A percentile compares a stretch with the other conserved stretches of the same genome.
phyloP scores from a whole-genome alignment of 2,113 vertebrate species.

The Orycteropus afer region DNA sequence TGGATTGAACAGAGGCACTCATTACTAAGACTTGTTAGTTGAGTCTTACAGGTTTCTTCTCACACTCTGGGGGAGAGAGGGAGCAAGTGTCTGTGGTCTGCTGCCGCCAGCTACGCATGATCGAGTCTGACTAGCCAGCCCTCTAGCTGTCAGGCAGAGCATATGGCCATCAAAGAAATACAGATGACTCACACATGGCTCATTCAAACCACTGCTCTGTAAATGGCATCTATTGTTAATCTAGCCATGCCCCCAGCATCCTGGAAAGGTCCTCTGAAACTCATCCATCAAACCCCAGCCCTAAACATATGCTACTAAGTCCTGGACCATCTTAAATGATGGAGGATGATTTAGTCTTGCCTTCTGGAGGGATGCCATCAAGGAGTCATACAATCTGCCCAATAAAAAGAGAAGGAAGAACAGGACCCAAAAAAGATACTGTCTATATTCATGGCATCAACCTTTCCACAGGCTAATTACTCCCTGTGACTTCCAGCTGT shows the following conservation, averaged over 20 bases:
- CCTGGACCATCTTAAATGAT: not conserved
- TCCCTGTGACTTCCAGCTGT: not conserved
- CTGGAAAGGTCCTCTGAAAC: not conserved
- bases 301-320: not conserved
- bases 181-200: not conserved
- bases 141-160: not conserved
- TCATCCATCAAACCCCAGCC: constrained; percentile 17
- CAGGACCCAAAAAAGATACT: not conserved
- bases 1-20: not conserved
- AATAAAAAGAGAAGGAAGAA: not conserved
- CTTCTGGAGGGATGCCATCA: not conserved
- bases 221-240: not conserved
- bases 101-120: not conserved
- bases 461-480: not conserved
- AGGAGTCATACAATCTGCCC: not conserved
- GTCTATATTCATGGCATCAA: not conserved
- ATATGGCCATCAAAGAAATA: constrained; percentile 8
- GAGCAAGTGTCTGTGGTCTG: not conserved
- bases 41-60: not conserved
- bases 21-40: accelerated
- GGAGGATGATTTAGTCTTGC: not conserved
- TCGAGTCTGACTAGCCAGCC: not conserved
- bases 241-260: not conserved
- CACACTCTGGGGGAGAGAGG: no score
- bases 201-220: not conserved